Evolutionary conservation across 1,140 invertebrate species (phyloP), one percentile per base, ranked within the genome.

Genomic region (Anastatus disparis): DNA sequence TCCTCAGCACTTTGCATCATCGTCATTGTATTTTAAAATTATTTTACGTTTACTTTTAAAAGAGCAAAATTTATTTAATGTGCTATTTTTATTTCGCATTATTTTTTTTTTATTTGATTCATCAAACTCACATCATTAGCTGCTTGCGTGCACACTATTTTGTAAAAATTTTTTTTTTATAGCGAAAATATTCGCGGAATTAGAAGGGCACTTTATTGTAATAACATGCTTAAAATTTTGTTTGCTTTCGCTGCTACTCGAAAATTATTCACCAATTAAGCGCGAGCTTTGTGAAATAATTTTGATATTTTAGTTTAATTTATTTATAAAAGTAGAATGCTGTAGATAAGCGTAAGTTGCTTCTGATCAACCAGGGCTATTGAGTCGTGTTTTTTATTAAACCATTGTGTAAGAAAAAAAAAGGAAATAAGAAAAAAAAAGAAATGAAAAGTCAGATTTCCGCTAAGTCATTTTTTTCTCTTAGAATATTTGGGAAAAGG

Each of bases 401-500:
- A 26, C 13, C 38, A 44, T 17, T 26, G 12, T 35, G 22, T 58
- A 24, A n/a, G 6, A 58, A 24, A 58, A n/a, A 27, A n/a, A 55
- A 29, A 15, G 27, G n/a, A 29, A 15, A 29, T 17, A 6, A 40
- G 35, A 17, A 38, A 58, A 13, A 58, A 38, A 58, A 24, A 67
- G 50, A 53, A 24, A 55, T 59, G 58, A 50, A 22, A 27, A 38
- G 9, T 24, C 31, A 67, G 24, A 40, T 53, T 64, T 40, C 13
- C 29, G 13, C 35, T 65, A 55, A 55, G n/a, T 22, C 65, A 50
- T 70, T 76, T 78, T 66, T 75, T 72, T 74, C 63, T 82, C 73
- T 4, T 74, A 88, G 87, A 89, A 77, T 89, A 89, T 77, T 77
- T 89, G 73, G 82, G 87, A 76, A 89, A 89, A 83, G 87, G 86